Evolutionary conservation across 2,888 invertebrate species (phyloP).

Genomic region (Blomia tropicalis): DNA sequence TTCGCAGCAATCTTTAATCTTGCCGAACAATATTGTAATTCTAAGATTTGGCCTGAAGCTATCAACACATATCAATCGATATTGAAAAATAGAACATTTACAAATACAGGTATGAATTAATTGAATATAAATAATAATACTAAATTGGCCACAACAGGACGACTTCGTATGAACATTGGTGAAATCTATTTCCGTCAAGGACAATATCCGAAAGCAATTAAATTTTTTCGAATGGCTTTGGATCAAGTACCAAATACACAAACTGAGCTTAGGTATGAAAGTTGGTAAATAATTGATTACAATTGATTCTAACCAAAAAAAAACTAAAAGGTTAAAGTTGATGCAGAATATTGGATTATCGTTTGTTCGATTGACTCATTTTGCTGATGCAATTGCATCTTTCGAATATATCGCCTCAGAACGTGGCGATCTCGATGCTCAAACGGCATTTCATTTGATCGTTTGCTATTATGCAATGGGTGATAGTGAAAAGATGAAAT

Average conservation of each 20-base stretch:
- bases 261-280: constrained; percentile 49
- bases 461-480: constrained; percentile 73
- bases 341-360: constrained; percentile 94
- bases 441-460: constrained; percentile 66
- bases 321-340: constrained; percentile 80
- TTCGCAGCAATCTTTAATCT: constrained; percentile 72
- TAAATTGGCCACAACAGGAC: constrained; percentile 39
- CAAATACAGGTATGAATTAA: constrained; percentile 51
- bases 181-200: constrained; percentile 89
- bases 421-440: constrained; percentile 60
- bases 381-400: constrained; percentile 84
- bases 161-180: constrained; percentile 92
- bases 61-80: constrained; percentile 86
- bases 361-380: constrained; percentile 87
- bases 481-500: constrained; percentile 81
- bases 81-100: constrained; percentile 80
- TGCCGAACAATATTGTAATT: constrained; percentile 80
- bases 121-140: not conserved
- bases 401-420: constrained; percentile 98
- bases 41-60: constrained; percentile 88
- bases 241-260: constrained; percentile 83
- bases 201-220: constrained; percentile 79
- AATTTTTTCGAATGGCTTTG: constrained; percentile 93
- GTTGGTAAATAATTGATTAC: constrained; percentile 42
- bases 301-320: not conserved